These are phyloP conservation scores for Sparus aurata DNA, from an alignment of 2,797 vertebrate species.

Conservation along the genomic window DNA sequence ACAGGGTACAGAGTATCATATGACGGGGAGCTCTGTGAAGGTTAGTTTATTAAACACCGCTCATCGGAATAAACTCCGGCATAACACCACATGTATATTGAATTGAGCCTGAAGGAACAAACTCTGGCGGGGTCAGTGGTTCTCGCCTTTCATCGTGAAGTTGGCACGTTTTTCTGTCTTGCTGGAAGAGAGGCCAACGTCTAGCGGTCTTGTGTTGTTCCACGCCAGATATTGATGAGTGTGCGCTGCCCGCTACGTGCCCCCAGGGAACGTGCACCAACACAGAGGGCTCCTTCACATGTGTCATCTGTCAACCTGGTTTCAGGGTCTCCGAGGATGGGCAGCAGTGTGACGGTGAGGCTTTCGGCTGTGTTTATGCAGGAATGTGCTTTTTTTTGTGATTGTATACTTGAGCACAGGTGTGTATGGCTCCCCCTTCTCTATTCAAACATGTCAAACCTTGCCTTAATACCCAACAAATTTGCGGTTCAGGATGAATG, in stretches of 20 bases:
- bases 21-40: constrained; percentile 85
- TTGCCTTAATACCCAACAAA: constrained; percentile 10
- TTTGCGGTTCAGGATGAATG: constrained; percentile 17
- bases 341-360: constrained; percentile 80
- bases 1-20: constrained; percentile 81
- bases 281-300: constrained; percentile 88
- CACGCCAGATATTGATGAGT: constrained; percentile 84
- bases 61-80: constrained; percentile 19
- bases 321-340: constrained; percentile 86
- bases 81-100: neutral
- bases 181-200: constrained; percentile 27
- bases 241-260: constrained; percentile 80
- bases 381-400: constrained; percentile 37
- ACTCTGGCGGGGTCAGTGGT: constrained; percentile 3
- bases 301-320: constrained; percentile 83
- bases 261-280: constrained; percentile 88
- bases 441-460: constrained; percentile 37
- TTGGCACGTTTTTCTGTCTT: constrained; percentile 26
- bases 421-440: constrained; percentile 34
- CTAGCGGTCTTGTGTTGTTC: constrained; percentile 45
- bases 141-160: constrained; percentile 15
- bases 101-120: constrained; percentile 19
- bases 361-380: constrained; percentile 35
- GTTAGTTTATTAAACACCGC: constrained; percentile 71
- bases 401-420: constrained; percentile 42